Conservation (phyloP, 1,140 invertebrate species). For the Drosophila rhopaloa region DNA sequence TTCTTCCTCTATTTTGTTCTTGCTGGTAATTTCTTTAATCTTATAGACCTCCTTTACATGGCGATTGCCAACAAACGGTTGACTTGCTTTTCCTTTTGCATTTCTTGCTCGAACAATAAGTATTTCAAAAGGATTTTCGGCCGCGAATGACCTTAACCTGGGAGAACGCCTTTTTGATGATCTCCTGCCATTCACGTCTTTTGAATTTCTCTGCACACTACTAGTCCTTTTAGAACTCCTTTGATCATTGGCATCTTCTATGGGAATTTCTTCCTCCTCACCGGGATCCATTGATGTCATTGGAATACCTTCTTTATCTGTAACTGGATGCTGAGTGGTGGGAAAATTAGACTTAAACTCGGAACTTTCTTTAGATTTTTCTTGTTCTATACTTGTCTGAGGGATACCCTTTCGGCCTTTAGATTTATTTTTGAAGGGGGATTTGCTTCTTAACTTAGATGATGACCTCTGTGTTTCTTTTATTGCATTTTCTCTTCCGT, state of each 20-base stretch:
- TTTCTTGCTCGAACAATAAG: conserved; percentile 6
- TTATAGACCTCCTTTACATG: not conserved
- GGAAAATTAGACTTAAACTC: not conserved
- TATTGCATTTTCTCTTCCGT: not conserved
- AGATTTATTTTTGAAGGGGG: not conserved
- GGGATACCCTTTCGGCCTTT: not conserved
- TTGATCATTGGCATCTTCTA: not conserved
- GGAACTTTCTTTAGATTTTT: not conserved
- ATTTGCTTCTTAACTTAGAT: not conserved
- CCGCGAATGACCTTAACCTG: not conserved
- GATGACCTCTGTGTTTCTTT: not conserved
- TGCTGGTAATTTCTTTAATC: not conserved
- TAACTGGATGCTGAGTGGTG: not conserved
- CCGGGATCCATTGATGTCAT: too few relatives aligned
- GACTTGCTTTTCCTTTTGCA: not conserved
- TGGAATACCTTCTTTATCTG: not conserved
- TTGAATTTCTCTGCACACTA: not conserved
- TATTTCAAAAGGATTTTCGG: not conserved
- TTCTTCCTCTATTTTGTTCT: not conserved
- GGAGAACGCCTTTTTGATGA: not conserved
- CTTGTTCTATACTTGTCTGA: conserved; percentile 3
- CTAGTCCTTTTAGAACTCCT: not conserved
- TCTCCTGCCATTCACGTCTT: not conserved
- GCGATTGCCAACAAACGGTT: not conserved
- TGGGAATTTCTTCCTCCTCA: not conserved